These are phyloP conservation scores for Punctoribates punctum DNA, from an alignment of 2,888 invertebrate species.

Conservation along the genomic window DNA sequence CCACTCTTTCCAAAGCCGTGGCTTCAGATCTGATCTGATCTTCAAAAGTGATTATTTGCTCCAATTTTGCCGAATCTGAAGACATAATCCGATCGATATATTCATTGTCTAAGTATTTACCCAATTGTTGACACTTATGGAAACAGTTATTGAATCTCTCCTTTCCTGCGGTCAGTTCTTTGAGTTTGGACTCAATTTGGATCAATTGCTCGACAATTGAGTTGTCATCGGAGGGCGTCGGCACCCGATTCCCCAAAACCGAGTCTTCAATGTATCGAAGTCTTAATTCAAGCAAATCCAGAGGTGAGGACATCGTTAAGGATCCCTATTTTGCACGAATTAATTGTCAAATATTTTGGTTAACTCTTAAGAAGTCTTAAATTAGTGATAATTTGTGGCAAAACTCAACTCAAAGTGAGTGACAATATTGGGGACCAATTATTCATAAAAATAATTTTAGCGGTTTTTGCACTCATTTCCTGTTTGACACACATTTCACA, in stretches of 20 bases:
- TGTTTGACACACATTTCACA: no score
- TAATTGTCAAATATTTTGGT: no score
- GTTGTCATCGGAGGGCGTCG: not conserved
- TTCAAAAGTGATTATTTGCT: conserved; percentile 40
- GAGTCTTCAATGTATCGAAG: conserved; percentile 24
- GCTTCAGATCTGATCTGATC: conserved; percentile 34
- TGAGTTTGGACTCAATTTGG: conserved; percentile 31
- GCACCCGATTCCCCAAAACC: conserved; percentile 19
- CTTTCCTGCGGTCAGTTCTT: conserved; percentile 39
- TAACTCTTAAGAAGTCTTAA: not conserved
- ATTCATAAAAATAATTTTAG: no score
- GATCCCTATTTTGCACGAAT: no score
- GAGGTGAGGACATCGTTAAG: not conserved
- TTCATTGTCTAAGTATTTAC: conserved; percentile 37
- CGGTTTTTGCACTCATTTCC: no score
- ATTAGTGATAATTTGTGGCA: not conserved
- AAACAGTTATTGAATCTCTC: conserved; percentile 38
- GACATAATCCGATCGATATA: not conserved
- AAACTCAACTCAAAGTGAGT: not conserved
- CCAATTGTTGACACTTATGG: conserved; percentile 11
- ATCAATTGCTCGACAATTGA: not conserved
- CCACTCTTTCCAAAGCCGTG: not conserved
- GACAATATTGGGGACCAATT: no score
- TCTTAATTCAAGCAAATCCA: conserved; percentile 28
- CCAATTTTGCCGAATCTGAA: conserved; percentile 1